A percentile compares a stretch with the other conserved stretches of the same genome.
These are phyloP conservation scores for Perizoma flavofasciatum DNA, from an alignment of 2,888 invertebrate genomes.

Conservation along the genomic window DNA sequence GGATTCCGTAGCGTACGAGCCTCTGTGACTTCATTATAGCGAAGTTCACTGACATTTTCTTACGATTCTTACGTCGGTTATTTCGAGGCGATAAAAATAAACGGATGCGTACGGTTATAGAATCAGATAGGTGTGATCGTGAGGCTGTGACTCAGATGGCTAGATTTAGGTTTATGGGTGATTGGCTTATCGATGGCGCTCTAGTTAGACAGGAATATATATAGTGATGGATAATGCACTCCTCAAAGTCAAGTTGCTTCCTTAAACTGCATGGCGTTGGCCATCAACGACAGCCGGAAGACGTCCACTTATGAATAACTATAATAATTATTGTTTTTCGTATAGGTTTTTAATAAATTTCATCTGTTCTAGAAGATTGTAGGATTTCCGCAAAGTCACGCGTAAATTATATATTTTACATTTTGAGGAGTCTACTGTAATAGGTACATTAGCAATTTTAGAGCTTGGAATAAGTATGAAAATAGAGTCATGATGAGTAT, in stretches of 20 bases:
- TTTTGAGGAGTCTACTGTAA: too few species aligned
- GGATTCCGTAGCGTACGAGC: constrained; percentile 51
- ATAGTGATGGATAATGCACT: neutral
- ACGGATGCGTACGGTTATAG: constrained; percentile 29
- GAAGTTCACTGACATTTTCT: constrained; percentile 57
- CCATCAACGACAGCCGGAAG: too few species aligned
- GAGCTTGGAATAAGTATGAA: too few species aligned
- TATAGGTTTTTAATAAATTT: too few species aligned
- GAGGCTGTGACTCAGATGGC: constrained; percentile 19
- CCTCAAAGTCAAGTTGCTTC: too few species aligned
- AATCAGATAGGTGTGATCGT: constrained; percentile 32
- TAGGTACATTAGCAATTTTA: too few species aligned
- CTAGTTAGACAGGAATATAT: constrained; percentile 7
- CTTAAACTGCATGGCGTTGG: too few species aligned
- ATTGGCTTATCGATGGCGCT: constrained; percentile 6
- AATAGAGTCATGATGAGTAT: too few species aligned
- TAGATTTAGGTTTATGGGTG: constrained; percentile 13
- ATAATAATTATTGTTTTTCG: too few species aligned
- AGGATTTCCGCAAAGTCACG: too few species aligned
- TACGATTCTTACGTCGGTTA: constrained; percentile 45
- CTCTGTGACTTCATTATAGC: constrained; percentile 58
- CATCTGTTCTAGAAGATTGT: neutral
- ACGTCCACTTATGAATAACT: too few species aligned
- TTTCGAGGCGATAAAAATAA: constrained; percentile 42
- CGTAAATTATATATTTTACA: too few species aligned